Conservation (phyloP, 2,888 invertebrate species). For the Bugula neritina region DNA sequence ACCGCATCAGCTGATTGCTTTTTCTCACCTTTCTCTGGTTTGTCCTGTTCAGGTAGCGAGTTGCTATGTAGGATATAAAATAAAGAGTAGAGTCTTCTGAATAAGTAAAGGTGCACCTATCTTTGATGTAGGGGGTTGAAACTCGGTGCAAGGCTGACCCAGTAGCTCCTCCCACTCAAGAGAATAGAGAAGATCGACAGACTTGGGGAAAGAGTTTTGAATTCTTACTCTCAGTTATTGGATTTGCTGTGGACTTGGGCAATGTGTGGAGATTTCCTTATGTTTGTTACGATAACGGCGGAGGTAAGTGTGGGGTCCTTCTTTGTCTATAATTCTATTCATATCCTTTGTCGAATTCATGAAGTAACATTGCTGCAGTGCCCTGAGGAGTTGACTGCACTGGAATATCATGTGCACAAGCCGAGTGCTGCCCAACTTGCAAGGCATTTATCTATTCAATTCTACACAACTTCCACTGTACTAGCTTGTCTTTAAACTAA, state of each 20-base stretch:
- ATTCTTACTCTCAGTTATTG: conserved; percentile 91
- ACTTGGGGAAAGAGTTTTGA: conserved; percentile 89
- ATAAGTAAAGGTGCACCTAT: too few species aligned
- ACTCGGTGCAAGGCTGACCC: neutral
- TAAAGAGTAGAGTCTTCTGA: too few species aligned
- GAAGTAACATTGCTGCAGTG: neutral
- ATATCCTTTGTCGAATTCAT: neutral
- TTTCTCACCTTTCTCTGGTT: too few species aligned
- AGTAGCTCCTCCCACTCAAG: neutral
- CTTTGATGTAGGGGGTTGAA: neutral
- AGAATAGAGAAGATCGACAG: conserved; percentile 57
- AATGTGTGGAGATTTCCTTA: conserved; percentile 88
- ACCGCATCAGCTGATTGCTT: too few species aligned
- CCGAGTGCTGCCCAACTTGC: too few species aligned
- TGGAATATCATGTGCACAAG: too few species aligned
- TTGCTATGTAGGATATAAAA: too few species aligned
- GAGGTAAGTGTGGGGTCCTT: conserved; percentile 60
- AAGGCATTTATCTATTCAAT: too few species aligned
- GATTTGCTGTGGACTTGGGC: conserved; percentile 91
- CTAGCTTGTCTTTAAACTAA: too few species aligned
- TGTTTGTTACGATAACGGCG: conserved; percentile 89
- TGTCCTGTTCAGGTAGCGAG: too few species aligned
- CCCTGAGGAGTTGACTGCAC: neutral
- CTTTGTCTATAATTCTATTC: neutral
- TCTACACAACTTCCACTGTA: too few species aligned